Base-by-base conservation (phyloP, 1,140 invertebrate genomes). In the Drosophila bocqueti region DNA sequence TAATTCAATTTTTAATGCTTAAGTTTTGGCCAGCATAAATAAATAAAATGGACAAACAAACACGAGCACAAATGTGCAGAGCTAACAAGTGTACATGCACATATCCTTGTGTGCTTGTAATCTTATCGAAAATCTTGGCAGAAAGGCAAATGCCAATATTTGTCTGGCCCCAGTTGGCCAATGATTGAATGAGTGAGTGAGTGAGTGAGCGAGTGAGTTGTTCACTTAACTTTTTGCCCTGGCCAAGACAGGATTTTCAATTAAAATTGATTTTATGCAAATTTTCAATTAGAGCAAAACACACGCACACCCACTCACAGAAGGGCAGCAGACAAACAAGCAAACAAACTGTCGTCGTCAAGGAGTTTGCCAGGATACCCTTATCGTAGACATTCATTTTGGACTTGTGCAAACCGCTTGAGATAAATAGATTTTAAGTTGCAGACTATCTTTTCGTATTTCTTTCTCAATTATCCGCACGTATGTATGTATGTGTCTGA, bases 261-360 rank as follows among this genome's bases (percentile, higher is more conserved):
- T 87, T 87, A 87, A 89, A 87, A 87, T 87, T 87, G 84, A 89
- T 89, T 89, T 90, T 90, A 89, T 89, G 84, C 84, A 89, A 89
- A 89, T 89, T 89, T 89, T 89, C 84, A 89, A 89, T 89, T 90
- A 90, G 84, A 71, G 83, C 84, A 82, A 79, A 84, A 86, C 69
- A 79, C 64, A 73, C 69, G 54, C 79, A 69, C 31, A 50, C 47
- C 52, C 24, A 54, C 18, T 5, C 49, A 60, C 24, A 1, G 31
- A 42, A 74, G 42, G 69, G 49, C 59, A 38, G 50, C 49, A 64
- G 59, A 61, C 54, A 69, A 76, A 60, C 61, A 65, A 60, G 74
- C 69, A 81, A 65, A 84, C 69, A 76, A 73, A 55, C 54, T 40
- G 36, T 38, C 10, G 58, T 86, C 67, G 40, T 59, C 38, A 38